Conservation (phyloP, 2,888 invertebrate species). For the Cephus runcator region DNA sequence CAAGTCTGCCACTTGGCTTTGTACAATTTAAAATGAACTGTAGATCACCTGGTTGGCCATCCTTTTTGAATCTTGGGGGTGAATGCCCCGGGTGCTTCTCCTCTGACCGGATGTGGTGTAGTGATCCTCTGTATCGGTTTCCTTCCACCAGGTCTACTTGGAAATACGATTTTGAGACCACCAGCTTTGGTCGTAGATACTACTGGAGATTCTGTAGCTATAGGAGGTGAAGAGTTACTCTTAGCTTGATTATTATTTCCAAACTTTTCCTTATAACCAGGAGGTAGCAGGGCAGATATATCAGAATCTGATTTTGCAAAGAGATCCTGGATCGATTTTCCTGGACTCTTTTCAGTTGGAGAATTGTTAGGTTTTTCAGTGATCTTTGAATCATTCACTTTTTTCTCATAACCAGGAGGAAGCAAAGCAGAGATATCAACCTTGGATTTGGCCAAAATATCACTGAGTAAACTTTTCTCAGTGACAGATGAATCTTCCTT, state of each 20-base stretch:
- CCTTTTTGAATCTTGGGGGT: conserved; percentile 83
- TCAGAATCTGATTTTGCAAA: conserved; percentile 61
- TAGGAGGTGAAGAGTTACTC: conserved; percentile 34
- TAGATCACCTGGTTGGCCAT: conserved; percentile 79
- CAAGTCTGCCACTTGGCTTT: neutral
- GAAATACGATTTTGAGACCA: conserved; percentile 79
- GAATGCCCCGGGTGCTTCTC: conserved; percentile 67
- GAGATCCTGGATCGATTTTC: conserved; percentile 50
- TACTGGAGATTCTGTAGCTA: conserved; percentile 65
- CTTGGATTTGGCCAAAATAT: conserved; percentile 56
- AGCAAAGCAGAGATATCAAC: conserved; percentile 71
- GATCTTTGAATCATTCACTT: conserved; percentile 46
- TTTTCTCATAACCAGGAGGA: conserved; percentile 71
- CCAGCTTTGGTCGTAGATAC: conserved; percentile 58
- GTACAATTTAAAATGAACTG: neutral
- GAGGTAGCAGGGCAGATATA: conserved; percentile 67
- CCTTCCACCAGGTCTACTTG: conserved; percentile 78
- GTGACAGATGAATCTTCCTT: conserved; percentile 58
- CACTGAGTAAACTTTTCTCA: conserved; percentile 55
- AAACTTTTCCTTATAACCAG: conserved; percentile 67
- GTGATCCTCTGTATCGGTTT: conserved; percentile 71
- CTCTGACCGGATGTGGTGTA: conserved; percentile 66
- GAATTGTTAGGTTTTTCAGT: conserved; percentile 48
- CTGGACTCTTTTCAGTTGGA: conserved; percentile 46
- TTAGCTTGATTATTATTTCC: conserved; percentile 18